These are phyloP conservation scores for Diogma glabrata DNA, from an alignment of 2,888 invertebrate genomes.

Conservation along the genomic window DNA sequence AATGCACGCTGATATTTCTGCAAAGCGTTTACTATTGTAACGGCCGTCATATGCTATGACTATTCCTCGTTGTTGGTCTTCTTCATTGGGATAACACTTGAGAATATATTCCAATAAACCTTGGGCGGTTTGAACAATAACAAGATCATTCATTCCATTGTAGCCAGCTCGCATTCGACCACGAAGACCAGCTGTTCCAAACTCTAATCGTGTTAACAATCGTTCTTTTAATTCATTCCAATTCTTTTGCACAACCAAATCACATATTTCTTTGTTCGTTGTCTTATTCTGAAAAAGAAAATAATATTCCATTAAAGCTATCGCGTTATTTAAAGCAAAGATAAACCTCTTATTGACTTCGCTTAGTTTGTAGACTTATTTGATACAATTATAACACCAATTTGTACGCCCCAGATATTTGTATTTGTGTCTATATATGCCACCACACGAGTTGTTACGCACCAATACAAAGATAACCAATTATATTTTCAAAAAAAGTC, in stretches of 20 bases:
- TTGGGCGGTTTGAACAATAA: constrained; percentile 90
- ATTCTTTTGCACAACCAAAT: constrained; percentile 43
- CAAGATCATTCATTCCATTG: constrained; percentile 90
- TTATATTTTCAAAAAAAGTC: no score
- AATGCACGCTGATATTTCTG: constrained; percentile 74
- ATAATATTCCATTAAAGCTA: no score
- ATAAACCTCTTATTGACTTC: no score
- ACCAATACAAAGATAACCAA: no score
- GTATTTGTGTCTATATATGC: no score
- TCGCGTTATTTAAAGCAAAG: no score
- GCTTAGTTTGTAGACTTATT: no score
- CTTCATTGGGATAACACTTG: constrained; percentile 39
- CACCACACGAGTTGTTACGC: no score
- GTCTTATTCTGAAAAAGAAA: constrained; percentile 44
- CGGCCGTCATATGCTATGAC: constrained; percentile 90
- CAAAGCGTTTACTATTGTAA: constrained; percentile 84
- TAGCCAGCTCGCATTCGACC: constrained; percentile 90
- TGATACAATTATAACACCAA: no score
- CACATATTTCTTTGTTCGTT: constrained; percentile 50
- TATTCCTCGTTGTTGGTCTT: constrained; percentile 53
- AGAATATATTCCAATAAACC: constrained; percentile 70
- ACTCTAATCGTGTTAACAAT: constrained; percentile 60
- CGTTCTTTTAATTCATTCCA: constrained; percentile 48
- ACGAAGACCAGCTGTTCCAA: constrained; percentile 90
- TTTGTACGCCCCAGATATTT: no score